Conservation (phyloP, 2,113 vertebrate genomes). For the Ciconia boyciana region DNA sequence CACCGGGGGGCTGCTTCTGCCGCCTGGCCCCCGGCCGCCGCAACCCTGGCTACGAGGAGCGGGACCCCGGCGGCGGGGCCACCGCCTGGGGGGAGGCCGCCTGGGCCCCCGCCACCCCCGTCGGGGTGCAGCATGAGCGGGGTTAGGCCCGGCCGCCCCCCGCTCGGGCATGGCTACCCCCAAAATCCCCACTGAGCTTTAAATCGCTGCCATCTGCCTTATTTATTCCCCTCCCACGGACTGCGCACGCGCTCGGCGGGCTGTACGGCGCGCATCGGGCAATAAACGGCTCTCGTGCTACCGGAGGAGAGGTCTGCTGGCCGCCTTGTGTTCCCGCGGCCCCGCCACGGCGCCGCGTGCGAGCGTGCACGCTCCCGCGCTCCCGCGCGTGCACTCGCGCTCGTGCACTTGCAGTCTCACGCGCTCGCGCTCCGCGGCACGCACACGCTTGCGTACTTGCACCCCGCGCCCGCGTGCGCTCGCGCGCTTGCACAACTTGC, state of each 20-base stretch:
- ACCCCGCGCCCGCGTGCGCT: rapidly evolving
- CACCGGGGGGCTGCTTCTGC: conserved; percentile 76
- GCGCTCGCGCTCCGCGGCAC: rapidly evolving
- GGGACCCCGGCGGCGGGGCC: conserved; percentile 14
- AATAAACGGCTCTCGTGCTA: neutral
- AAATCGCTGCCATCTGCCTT: neutral
- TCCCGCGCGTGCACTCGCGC: neutral
- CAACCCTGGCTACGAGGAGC: conserved; percentile 89
- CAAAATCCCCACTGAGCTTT: neutral
- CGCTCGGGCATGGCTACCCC: rapidly evolving
- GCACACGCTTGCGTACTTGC: rapidly evolving
- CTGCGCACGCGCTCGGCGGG: neutral
- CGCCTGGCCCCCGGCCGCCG: conserved; percentile 76
- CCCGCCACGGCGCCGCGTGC: neutral
- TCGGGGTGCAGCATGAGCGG: conserved; percentile 57
- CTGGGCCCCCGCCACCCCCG: neutral
- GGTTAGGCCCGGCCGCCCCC: neutral
- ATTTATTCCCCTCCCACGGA: neutral
- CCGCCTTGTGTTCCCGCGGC: rapidly evolving
- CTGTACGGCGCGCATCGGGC: neutral
- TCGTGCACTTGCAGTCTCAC: rapidly evolving
- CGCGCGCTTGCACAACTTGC: rapidly evolving
- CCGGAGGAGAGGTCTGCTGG: neutral
- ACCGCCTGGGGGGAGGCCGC: neutral
- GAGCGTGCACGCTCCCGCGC: no score